Conservation (phyloP, 2,888 invertebrate genomes). For the Sphaerophoria rueppellii region DNA sequence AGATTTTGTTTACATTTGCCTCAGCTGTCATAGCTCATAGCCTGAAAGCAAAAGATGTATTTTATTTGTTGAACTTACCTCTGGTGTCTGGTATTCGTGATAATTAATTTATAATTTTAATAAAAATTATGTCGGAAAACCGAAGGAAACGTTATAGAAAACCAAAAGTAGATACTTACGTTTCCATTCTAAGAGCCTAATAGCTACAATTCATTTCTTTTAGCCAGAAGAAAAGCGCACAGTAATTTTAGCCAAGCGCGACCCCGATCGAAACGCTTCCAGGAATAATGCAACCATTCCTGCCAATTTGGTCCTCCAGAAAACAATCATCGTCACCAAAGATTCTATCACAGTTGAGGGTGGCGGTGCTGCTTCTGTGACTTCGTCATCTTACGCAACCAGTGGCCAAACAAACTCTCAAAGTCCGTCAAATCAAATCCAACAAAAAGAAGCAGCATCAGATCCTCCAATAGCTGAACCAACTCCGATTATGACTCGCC, state of each 20-base stretch:
- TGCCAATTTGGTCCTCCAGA: slow-evolving; percentile 67
- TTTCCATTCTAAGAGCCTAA: neutral
- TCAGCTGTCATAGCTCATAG: no score
- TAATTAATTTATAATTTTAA: no score
- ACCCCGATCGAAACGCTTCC: slow-evolving; percentile 59
- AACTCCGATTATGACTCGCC: slow-evolving; percentile 79
- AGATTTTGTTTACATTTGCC: no score
- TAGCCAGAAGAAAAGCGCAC: slow-evolving; percentile 76
- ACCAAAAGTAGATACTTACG: slow-evolving; percentile 75
- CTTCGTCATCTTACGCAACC: neutral
- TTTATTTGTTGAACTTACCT: no score
- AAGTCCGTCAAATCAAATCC: slow-evolving; percentile 37
- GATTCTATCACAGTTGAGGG: slow-evolving; percentile 70
- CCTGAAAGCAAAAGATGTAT: no score
- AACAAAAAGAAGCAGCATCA: slow-evolving; percentile 37
- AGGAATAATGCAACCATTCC: slow-evolving; percentile 48
- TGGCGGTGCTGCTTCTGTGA: neutral
- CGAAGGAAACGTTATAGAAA: slow-evolving; percentile 78
- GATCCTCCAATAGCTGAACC: slow-evolving; percentile 71
- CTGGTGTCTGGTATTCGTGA: no score
- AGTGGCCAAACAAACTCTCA: slow-evolving; percentile 29
- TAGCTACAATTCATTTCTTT: neutral
- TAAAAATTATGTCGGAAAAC: slow-evolving; percentile 76
- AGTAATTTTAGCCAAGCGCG: slow-evolving; percentile 78
- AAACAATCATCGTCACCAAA: slow-evolving; percentile 78